Evolutionary conservation across 2,797 vertebrate genomes (phyloP).

Genomic region (Rhabdomys pumilio): DNA sequence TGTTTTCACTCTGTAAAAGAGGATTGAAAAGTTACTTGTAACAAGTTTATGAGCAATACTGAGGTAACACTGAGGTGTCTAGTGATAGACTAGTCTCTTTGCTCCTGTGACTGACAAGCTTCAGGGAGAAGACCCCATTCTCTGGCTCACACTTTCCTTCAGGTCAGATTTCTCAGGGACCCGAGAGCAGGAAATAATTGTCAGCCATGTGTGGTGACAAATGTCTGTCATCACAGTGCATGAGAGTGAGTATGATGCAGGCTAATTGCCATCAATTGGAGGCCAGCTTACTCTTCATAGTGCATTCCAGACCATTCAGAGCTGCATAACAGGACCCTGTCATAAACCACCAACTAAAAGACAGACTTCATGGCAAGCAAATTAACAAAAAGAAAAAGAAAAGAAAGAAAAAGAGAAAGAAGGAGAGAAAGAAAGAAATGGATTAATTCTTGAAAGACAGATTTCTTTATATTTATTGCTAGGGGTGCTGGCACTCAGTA

Average conservation of each 20-base stretch:
- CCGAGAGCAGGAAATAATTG: neutral
- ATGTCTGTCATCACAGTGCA: neutral
- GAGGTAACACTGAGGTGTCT: neutral
- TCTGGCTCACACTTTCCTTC: slow-evolving; percentile 9
- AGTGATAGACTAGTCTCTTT: neutral
- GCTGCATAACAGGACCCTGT: too few relatives aligned
- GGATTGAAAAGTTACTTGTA: neutral
- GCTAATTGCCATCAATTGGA: neutral
- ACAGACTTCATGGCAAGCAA: neutral
- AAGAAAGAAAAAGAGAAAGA: too few relatives aligned
- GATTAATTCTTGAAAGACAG: slow-evolving; percentile 39
- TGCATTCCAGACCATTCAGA: neutral
- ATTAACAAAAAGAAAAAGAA: neutral
- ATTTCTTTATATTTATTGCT: neutral
- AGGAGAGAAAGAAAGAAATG: neutral
- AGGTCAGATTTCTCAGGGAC: neutral
- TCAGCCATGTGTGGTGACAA: neutral
- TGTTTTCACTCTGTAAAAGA: neutral
- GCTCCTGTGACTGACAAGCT: neutral
- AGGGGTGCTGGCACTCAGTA: neutral
- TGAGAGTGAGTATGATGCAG: neutral
- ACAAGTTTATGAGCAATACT: neutral
- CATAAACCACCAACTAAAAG: neutral
- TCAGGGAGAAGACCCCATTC: neutral
- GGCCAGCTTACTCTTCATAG: neutral